phyloP scores from a whole-genome alignment of 2,113 vertebrate species.

The Nibea albiflora region DNA sequence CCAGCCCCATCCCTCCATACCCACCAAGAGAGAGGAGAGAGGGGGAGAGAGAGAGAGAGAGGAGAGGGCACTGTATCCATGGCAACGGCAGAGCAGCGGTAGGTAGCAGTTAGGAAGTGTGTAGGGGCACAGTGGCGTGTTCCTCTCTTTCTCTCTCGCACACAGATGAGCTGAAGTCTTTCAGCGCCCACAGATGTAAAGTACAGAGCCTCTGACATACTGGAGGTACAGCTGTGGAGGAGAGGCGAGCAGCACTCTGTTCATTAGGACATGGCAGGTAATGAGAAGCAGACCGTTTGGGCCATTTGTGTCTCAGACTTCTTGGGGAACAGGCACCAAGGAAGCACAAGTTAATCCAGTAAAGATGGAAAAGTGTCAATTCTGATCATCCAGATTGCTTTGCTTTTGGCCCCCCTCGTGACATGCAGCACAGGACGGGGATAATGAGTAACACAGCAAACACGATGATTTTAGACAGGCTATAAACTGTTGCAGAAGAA shows the following conservation, averaged over 20 bases:
- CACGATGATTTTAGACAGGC: background rate
- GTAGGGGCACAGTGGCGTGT: slow-evolving; percentile 80
- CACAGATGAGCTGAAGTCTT: slow-evolving; percentile 47
- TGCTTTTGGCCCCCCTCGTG: background rate
- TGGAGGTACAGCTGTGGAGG: slow-evolving; percentile 12
- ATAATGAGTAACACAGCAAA: slow-evolving; percentile 9
- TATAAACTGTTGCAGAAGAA: background rate
- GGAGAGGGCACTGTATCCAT: slow-evolving; percentile 86
- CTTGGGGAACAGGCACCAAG: slow-evolving; percentile 11
- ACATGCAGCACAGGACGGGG: background rate
- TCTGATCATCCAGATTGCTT: background rate
- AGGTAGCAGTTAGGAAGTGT: slow-evolving; percentile 79
- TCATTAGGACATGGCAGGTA: slow-evolving; percentile 41
- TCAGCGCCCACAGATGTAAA: slow-evolving; percentile 45
- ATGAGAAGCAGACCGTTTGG: slow-evolving; percentile 47
- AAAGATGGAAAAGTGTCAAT: background rate
- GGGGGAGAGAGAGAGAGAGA: slow-evolving; percentile 64
- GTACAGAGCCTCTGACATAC: slow-evolving; percentile 1
- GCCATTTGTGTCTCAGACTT: slow-evolving; percentile 34
- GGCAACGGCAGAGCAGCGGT: slow-evolving; percentile 85
- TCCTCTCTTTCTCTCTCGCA: slow-evolving; percentile 62
- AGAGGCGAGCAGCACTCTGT: slow-evolving; percentile 17
- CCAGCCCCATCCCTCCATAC: slow-evolving; percentile 81
- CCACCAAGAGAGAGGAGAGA: slow-evolving; percentile 58
- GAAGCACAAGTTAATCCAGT: slow-evolving; percentile 5